Evolutionary conservation across 2,113 vertebrate genomes (phyloP).

Genomic region (Chloropsis hardwickii): DNA sequence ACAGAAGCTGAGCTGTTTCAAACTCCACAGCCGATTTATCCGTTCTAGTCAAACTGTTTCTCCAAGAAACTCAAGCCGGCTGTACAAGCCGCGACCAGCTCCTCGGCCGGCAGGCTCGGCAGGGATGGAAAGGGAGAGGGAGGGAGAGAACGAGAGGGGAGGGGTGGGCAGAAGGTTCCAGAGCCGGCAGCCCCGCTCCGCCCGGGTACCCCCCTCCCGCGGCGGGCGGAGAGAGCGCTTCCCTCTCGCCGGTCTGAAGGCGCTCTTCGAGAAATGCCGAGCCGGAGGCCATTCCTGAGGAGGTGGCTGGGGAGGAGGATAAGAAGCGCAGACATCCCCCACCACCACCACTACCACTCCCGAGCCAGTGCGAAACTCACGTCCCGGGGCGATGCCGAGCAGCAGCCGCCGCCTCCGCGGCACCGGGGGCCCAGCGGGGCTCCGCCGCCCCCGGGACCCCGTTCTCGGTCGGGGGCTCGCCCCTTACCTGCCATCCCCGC

Average conservation of each 20-base stretch:
- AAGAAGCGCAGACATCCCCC: background rate
- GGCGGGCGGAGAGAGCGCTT: background rate
- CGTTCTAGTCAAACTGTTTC: background rate
- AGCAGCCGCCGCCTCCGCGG: background rate
- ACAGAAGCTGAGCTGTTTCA: background rate
- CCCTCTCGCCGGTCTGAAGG: background rate
- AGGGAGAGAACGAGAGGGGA: background rate
- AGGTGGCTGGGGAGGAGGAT: background rate
- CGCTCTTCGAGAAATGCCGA: background rate
- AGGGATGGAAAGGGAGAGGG: background rate
- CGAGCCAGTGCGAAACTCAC: background rate
- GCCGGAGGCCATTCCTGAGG: background rate
- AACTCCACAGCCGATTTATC: background rate
- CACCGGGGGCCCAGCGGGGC: background rate
- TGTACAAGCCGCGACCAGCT: background rate
- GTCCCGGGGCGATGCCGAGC: background rate
- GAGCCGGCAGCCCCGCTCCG: background rate
- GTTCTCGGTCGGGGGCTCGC: background rate
- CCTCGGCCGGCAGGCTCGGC: background rate
- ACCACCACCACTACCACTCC: background rate
- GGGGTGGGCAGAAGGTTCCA: background rate
- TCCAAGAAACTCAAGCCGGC: background rate
- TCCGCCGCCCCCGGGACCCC: background rate
- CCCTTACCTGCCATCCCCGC: constrained; percentile 26
- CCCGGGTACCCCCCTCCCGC: background rate